Percentiles rank a stretch among this genome's conserved stretches.
These are phyloP conservation scores for Fulmarus glacialis DNA, from an alignment of 2,113 vertebrate species.

Conservation along the genomic window DNA sequence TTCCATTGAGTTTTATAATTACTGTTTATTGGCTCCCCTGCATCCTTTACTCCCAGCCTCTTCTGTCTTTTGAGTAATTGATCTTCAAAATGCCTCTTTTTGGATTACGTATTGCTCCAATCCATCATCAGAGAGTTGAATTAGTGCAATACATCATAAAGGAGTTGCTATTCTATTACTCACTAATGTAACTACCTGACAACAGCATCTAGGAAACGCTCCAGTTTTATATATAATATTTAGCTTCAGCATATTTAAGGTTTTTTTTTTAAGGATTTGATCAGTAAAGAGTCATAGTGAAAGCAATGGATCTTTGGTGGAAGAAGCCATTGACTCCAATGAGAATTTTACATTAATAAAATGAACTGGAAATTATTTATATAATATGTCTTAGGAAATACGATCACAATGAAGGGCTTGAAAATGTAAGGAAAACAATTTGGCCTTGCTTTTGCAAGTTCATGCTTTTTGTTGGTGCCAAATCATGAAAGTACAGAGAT, in stretches of 20 bases:
- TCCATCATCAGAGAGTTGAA: background rate
- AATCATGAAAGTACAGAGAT: background rate
- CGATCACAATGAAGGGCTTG: background rate
- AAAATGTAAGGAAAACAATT: background rate
- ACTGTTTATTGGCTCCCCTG: background rate
- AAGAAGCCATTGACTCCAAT: background rate
- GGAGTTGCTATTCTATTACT: background rate
- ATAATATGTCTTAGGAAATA: background rate
- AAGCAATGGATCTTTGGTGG: background rate
- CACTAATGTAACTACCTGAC: background rate
- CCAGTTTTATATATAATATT: background rate
- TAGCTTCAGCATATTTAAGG: background rate
- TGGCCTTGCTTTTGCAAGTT: background rate
- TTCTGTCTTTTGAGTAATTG: background rate
- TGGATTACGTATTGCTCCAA: background rate
- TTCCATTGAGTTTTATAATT: conserved; percentile 3
- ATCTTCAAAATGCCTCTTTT: conserved; percentile 1
- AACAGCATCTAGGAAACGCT: background rate
- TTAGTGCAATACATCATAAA: background rate
- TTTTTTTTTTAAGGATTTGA: background rate
- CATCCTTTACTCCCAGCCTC: background rate
- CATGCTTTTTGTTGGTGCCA: background rate
- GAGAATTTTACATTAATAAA: background rate
- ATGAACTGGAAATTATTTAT: background rate
- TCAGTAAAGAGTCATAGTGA: background rate